Percentiles rank a stretch among this genome's conserved stretches.
Conservation (phyloP, 2,797 vertebrate genomes). For the Borostomias antarcticus region DNA sequence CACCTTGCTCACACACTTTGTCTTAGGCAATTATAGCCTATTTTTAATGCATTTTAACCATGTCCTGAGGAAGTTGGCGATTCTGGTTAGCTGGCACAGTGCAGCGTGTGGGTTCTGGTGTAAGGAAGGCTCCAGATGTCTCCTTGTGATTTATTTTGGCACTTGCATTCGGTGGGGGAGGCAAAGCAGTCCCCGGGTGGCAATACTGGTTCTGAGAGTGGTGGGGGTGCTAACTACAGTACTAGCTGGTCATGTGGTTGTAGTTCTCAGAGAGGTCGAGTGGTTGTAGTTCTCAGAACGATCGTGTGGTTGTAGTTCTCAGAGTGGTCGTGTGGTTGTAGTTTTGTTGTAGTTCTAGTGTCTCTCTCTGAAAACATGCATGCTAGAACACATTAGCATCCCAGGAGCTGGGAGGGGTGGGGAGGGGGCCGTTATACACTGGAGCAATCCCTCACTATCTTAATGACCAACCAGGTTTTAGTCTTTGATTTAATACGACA, state of each 20-base stretch:
- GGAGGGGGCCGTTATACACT: background rate
- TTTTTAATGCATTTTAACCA: background rate
- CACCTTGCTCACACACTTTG: slow-evolving; percentile 26
- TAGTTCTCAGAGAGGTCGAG: too few species aligned
- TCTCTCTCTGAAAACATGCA: background rate
- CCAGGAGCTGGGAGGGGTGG: too few species aligned
- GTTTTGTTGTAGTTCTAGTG: too few species aligned
- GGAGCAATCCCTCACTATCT: too few species aligned
- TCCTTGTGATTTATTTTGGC: background rate
- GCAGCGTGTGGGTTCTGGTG: slow-evolving; percentile 7
- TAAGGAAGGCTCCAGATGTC: background rate
- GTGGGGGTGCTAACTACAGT: background rate
- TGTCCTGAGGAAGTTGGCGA: slow-evolving; percentile 18
- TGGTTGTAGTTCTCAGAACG: too few species aligned
- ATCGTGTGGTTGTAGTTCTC: background rate
- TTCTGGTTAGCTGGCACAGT: slow-evolving; percentile 17
- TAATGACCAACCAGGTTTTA: too few species aligned
- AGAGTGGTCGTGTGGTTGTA: background rate
- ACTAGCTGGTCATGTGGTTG: background rate
- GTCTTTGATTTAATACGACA: too few species aligned
- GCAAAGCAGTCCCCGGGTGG: background rate
- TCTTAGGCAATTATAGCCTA: slow-evolving; percentile 15
- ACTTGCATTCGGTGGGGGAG: background rate
- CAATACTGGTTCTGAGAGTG: background rate
- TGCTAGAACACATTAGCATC: background rate